Conservation (phyloP, 2,797 vertebrate species). For the Coracias cyanogaster region DNA sequence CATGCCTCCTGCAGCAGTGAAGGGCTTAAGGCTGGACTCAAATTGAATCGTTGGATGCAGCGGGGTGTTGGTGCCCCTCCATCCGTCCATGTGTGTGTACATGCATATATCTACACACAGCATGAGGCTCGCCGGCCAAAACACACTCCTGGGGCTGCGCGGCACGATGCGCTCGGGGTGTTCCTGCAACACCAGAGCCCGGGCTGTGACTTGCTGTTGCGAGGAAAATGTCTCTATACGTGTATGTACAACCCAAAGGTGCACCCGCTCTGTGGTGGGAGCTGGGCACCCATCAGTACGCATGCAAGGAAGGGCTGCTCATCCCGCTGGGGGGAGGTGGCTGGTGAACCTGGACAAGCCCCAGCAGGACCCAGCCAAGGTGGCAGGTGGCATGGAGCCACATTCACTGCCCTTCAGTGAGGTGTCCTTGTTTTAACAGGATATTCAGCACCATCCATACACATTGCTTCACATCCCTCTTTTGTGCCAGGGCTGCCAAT, state of each 20-base stretch:
- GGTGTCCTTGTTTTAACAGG: neutral
- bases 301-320: accelerated
- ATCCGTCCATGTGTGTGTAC: neutral
- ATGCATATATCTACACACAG: constrained; percentile 19
- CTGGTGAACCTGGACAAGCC: neutral
- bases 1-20: neutral
- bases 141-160: accelerated
- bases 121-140: accelerated
- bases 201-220: neutral
- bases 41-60: neutral
- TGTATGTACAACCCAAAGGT: neutral
- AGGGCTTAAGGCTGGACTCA: constrained; percentile 29
- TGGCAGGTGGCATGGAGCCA: neutral
- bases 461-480: neutral
- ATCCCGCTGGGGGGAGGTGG: neutral
- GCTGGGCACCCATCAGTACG: neutral
- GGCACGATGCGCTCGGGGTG: accelerated
- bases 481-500: neutral
- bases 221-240: accelerated
- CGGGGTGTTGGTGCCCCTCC: neutral
- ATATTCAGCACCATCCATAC: neutral
- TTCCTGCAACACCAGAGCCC: neutral
- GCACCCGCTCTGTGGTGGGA: accelerated
- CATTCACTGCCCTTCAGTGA: neutral
- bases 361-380: neutral